phyloP scores from a whole-genome alignment of 2,888 invertebrate genomes.

The Caenorhabditis virilis region DNA sequence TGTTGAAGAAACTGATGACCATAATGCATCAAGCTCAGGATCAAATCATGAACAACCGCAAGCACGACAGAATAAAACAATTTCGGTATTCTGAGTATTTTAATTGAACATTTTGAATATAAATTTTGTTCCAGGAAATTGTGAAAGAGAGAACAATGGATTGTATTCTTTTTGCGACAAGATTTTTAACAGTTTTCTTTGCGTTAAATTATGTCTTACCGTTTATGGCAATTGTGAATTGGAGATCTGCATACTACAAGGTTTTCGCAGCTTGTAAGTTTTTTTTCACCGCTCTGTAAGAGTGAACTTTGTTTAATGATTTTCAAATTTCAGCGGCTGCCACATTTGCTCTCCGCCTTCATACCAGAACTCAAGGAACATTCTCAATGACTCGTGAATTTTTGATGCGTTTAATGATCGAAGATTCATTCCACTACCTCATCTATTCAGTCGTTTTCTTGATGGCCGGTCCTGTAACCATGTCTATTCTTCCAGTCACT shows the following conservation, averaged over 20 bases:
- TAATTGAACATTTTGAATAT: neutral
- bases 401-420: slow-evolving; percentile 79
- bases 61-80: slow-evolving; percentile 1
- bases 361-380: slow-evolving; percentile 82
- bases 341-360: slow-evolving; percentile 88
- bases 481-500: slow-evolving; percentile 87
- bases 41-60: neutral
- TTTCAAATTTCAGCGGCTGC: slow-evolving; percentile 77
- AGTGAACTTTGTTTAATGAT: neutral
- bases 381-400: slow-evolving; percentile 81
- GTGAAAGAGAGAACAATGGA: slow-evolving; percentile 83
- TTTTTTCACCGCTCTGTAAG: slow-evolving; percentile 1
- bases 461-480: slow-evolving; percentile 83
- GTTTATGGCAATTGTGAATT: slow-evolving; percentile 76
- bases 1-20: slow-evolving; percentile 36
- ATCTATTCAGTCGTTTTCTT: slow-evolving; percentile 93
- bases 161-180: slow-evolving; percentile 83
- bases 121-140: slow-evolving; percentile 67
- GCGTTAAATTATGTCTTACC: slow-evolving; percentile 85
- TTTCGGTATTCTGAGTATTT: slow-evolving; percentile 13
- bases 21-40: neutral
- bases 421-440: slow-evolving; percentile 91
- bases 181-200: slow-evolving; percentile 83
- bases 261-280: slow-evolving; percentile 77
- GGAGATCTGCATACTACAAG: slow-evolving; percentile 82